Evolutionary conservation across 2,113 vertebrate genomes (phyloP).

Genomic region (Chionis minor): DNA sequence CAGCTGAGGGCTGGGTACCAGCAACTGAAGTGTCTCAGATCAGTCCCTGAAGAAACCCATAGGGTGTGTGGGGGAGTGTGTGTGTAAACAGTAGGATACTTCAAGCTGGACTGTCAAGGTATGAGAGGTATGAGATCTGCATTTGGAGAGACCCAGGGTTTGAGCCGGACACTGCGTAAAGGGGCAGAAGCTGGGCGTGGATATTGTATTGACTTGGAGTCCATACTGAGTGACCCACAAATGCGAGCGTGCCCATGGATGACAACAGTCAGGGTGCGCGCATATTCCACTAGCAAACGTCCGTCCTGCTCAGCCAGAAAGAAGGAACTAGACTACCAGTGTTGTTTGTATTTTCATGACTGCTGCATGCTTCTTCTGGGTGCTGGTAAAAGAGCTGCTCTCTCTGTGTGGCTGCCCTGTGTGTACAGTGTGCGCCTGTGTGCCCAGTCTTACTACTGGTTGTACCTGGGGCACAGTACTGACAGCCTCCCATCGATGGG

Average conservation of each 20-base stretch:
- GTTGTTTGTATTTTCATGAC: fast-evolving
- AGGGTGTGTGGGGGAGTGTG: too few species aligned
- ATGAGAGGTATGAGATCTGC: neutral
- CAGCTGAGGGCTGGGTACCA: neutral
- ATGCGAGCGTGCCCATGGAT: neutral
- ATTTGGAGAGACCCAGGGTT: neutral
- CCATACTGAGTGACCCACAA: neutral
- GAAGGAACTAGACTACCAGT: neutral
- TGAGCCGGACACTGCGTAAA: neutral
- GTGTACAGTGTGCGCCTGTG: fast-evolving
- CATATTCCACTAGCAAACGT: neutral
- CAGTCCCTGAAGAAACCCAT: neutral
- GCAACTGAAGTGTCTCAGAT: neutral
- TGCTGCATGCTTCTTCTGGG: neutral
- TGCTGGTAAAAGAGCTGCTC: neutral
- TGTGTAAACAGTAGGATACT: neutral
- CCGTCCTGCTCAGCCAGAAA: neutral
- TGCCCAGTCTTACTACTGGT: neutral
- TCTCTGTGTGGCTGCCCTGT: neutral
- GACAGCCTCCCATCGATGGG: neutral
- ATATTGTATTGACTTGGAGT: neutral
- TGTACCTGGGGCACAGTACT: neutral
- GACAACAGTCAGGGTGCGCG: neutral
- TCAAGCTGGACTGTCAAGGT: neutral
- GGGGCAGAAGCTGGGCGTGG: neutral